These are phyloP conservation scores for Hirundichthys speculiger DNA, from an alignment of 2,113 vertebrate genomes.

Conservation along the genomic window DNA sequence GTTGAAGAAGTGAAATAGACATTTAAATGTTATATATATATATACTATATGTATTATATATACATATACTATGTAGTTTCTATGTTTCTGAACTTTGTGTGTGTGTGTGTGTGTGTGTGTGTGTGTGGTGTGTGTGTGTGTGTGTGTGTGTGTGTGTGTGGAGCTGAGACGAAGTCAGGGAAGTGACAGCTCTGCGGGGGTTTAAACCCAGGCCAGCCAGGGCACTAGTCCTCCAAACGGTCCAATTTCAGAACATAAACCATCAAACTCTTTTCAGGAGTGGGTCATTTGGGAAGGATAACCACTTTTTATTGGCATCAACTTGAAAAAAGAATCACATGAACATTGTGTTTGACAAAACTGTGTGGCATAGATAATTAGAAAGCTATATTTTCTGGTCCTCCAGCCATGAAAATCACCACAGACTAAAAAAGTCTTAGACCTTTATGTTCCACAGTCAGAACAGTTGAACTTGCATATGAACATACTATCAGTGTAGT, in stretches of 20 bases:
- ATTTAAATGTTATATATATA: too few species aligned
- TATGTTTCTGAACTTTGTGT: too few species aligned
- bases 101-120: too few species aligned
- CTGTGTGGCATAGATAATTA: conserved; percentile 65
- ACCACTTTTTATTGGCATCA: conserved; percentile 50
- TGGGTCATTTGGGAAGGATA: conserved; percentile 50
- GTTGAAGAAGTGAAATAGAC: too few species aligned
- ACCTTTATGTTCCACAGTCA: background rate
- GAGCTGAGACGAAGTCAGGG: conserved; percentile 33
- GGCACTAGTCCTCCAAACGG: conserved; percentile 54
- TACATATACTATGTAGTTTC: too few species aligned
- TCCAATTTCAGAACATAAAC: conserved; percentile 56
- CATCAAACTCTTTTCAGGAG: conserved; percentile 59
- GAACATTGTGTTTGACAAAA: conserved; percentile 50
- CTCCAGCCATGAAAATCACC: conserved; percentile 52
- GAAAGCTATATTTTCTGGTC: conserved; percentile 53
- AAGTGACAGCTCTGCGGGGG: conserved; percentile 32
- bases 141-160: conserved; percentile 44
- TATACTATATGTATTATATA: too few species aligned
- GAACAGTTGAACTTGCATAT: background rate
- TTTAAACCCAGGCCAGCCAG: conserved; percentile 51
- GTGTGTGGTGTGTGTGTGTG: too few species aligned
- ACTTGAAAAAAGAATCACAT: conserved; percentile 51
- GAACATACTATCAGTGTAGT: too few species aligned
- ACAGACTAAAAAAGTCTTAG: conserved; percentile 14